Percentiles rank a stretch among this genome's conserved stretches.
phyloP scores from a whole-genome alignment of 2,888 invertebrate species.

The Pasiphila rectangulata region DNA sequence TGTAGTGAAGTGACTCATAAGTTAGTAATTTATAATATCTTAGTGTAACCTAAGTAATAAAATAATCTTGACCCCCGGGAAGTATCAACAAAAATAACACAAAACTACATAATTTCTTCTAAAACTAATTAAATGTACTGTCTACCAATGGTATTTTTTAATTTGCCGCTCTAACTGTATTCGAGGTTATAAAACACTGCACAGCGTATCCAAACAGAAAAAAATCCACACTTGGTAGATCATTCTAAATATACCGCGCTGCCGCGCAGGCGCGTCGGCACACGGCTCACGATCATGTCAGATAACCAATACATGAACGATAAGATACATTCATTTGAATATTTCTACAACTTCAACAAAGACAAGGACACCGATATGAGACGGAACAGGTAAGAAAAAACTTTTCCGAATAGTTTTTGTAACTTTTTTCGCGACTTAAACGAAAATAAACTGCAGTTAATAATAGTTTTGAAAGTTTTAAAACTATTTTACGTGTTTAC shows the following conservation, averaged over 20 bases:
- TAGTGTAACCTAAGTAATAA: too few relatives aligned
- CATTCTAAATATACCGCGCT: constrained; percentile 77
- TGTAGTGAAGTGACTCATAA: too few relatives aligned
- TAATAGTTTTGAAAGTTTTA: constrained; percentile 52
- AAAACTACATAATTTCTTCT: too few relatives aligned
- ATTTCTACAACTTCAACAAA: constrained; percentile 50
- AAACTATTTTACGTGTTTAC: constrained; percentile 56
- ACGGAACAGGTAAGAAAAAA: constrained; percentile 68
- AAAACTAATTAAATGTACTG: too few relatives aligned
- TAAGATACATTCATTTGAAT: constrained; percentile 66
- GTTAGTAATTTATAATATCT: too few relatives aligned
- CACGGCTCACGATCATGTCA: constrained; percentile 53
- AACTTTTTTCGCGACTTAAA: constrained; percentile 47
- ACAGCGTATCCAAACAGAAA: constrained; percentile 55
- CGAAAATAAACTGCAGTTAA: constrained; percentile 44
- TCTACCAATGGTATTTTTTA: too few relatives aligned
- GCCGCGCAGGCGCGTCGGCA: constrained; percentile 66
- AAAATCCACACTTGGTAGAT: constrained; percentile 62
- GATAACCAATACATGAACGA: constrained; percentile 62
- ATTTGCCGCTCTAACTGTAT: constrained; percentile 40
- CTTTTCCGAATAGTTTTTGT: constrained; percentile 44
- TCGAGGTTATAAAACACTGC: constrained; percentile 46
- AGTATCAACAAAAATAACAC: too few relatives aligned
- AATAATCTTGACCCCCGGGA: too few relatives aligned
- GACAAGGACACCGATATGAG: constrained; percentile 61